Percentiles rank a stretch among this genome's conserved stretches.
These are phyloP conservation scores for Mus musculus DNA, from an alignment of 2,113 vertebrate genomes.

Conservation along the genomic window DNA sequence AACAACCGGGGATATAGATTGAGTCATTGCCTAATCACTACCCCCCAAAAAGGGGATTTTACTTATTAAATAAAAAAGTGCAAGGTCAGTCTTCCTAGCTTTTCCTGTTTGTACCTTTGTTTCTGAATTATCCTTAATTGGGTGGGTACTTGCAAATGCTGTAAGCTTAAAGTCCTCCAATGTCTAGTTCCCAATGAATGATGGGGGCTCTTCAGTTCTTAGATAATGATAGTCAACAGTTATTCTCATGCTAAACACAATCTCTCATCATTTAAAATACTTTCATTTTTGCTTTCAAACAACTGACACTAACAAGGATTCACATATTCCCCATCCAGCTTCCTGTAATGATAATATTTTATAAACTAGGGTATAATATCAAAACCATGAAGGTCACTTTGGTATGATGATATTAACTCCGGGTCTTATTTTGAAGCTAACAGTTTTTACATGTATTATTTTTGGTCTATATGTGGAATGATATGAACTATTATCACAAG, in stretches of 20 bases:
- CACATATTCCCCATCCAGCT: neutral
- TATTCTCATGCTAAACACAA: conserved; percentile 34
- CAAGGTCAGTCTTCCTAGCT: neutral
- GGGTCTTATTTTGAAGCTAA: conserved; percentile 32
- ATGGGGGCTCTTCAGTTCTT: conserved; percentile 46
- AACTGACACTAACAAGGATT: conserved; percentile 32
- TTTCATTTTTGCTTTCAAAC: conserved; percentile 56
- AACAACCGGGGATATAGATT: neutral
- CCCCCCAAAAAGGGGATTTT: neutral
- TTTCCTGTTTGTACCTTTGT: neutral
- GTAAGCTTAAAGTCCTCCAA: conserved; percentile 46
- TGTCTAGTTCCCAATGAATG: conserved; percentile 5
- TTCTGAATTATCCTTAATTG: neutral
- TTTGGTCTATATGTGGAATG: neutral
- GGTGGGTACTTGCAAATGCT: neutral
- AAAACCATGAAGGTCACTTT: conserved; percentile 40
- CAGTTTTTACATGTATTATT: conserved; percentile 4
- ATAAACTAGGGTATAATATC: neutral
- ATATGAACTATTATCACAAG: neutral
- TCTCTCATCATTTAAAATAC: conserved; percentile 20
- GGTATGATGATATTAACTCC: neutral
- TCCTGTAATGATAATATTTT: conserved; percentile 33
- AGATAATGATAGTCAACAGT: conserved; percentile 59
- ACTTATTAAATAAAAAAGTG: conserved; percentile 16
- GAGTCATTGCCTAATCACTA: neutral